Evolutionary conservation across 2,113 vertebrate genomes (phyloP).

Genomic region (Campylomormyrus numenius): DNA sequence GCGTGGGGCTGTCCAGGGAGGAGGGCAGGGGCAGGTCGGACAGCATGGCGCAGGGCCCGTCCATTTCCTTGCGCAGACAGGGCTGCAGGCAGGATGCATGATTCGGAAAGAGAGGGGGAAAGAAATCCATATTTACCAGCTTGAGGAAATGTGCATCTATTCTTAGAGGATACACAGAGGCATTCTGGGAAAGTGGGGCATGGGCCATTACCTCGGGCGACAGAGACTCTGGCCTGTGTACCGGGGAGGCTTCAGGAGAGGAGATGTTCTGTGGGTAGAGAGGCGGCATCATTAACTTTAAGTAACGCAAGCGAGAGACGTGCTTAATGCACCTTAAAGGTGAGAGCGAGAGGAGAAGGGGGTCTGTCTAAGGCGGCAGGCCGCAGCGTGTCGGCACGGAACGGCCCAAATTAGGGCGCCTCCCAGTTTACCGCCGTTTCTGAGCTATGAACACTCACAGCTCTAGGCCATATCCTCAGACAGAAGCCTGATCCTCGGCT

Average conservation of each 20-base stretch:
- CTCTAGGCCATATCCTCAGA: background rate
- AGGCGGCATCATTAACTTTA: background rate
- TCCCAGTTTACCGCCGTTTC: background rate
- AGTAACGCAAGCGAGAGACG: background rate
- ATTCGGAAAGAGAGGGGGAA: background rate
- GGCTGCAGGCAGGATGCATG: slow-evolving; percentile 56
- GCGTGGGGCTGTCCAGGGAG: slow-evolving; percentile 68
- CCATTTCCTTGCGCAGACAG: slow-evolving; percentile 75
- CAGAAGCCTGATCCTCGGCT: background rate
- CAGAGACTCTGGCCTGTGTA: slow-evolving; percentile 81
- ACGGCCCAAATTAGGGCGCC: background rate
- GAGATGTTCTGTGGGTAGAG: slow-evolving; percentile 80
- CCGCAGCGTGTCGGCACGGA: background rate
- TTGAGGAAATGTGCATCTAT: background rate
- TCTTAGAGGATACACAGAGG: background rate
- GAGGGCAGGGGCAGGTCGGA: slow-evolving; percentile 69
- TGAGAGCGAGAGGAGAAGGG: background rate
- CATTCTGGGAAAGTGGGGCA: background rate
- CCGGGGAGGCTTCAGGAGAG: slow-evolving; percentile 87
- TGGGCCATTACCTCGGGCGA: slow-evolving; percentile 79
- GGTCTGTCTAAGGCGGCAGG: background rate
- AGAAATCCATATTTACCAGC: background rate
- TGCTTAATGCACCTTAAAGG: background rate
- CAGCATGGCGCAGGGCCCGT: slow-evolving; percentile 66
- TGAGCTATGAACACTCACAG: background rate